These are phyloP conservation scores for Brachionus rubens DNA, from an alignment of 1,140 invertebrate genomes.

Conservation along the genomic window DNA sequence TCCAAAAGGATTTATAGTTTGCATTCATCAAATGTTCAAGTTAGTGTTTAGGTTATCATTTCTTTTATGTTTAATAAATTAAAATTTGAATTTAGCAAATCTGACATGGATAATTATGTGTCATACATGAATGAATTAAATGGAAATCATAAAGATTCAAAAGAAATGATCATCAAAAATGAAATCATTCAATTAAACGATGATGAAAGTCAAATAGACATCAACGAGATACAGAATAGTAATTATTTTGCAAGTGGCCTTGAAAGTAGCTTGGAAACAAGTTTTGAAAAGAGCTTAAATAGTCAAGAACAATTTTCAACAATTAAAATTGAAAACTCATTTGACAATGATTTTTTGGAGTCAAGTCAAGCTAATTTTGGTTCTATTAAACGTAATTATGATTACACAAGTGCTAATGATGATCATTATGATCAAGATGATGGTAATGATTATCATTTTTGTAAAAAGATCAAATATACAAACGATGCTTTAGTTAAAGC, in stretches of 20 bases:
- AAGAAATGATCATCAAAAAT: too few relatives aligned
- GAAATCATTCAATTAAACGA: too few relatives aligned
- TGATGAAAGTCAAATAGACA: too few relatives aligned
- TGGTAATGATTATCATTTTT: neutral
- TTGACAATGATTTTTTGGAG: too few relatives aligned
- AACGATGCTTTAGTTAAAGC: neutral
- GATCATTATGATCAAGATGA: neutral
- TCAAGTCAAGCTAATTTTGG: too few relatives aligned
- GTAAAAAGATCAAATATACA: too few relatives aligned
- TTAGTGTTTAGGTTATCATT: neutral
- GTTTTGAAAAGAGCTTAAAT: too few relatives aligned
- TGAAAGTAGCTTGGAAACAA: too few relatives aligned
- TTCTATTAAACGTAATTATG: neutral
- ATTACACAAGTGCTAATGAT: neutral
- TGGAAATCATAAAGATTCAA: too few relatives aligned
- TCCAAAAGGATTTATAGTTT: slow-evolving; percentile 23
- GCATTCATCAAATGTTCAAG: slow-evolving; percentile 13
- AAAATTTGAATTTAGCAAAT: neutral
- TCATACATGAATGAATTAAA: neutral
- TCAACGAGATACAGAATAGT: too few relatives aligned
- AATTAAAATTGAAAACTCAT: neutral
- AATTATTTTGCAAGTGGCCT: too few relatives aligned
- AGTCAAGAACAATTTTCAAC: too few relatives aligned
- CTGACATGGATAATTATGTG: neutral
- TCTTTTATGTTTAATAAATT: neutral